phyloP scores from a whole-genome alignment of 1,140 invertebrate species.

The Drosophila kurseongensis region DNA sequence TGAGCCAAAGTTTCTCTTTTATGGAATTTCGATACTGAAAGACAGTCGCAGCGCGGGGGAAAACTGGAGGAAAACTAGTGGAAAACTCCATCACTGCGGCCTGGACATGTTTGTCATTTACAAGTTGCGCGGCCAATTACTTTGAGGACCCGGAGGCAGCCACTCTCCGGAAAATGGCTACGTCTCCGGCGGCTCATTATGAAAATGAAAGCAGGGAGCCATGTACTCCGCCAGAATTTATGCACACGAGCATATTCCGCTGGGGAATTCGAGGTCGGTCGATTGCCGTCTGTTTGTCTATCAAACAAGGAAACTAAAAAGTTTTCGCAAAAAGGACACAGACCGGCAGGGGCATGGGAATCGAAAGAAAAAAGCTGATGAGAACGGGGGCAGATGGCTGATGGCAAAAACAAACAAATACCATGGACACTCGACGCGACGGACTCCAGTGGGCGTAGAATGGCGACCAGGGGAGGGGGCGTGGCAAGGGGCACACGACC shows the following conservation, averaged over 20 bases:
- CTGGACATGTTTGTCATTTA: slow-evolving; percentile 59
- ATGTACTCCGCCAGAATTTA: slow-evolving; percentile 64
- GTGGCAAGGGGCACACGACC: slow-evolving; percentile 62
- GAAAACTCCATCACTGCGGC: slow-evolving; percentile 21
- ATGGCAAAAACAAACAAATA: slow-evolving; percentile 69
- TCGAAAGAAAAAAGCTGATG: slow-evolving; percentile 37
- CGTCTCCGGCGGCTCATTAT: slow-evolving; percentile 63
- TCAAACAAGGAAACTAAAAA: slow-evolving; percentile 75
- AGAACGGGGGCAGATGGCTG: slow-evolving; percentile 41
- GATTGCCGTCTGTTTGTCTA: slow-evolving; percentile 57
- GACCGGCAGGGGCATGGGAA: slow-evolving; percentile 3
- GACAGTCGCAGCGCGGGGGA: slow-evolving; percentile 18
- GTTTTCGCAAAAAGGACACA: slow-evolving; percentile 68
- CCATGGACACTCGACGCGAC: slow-evolving; percentile 59
- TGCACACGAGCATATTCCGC: slow-evolving; percentile 75
- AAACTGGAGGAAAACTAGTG: slow-evolving; percentile 21
- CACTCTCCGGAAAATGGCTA: slow-evolving; percentile 30
- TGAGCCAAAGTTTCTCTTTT: slow-evolving; percentile 78
- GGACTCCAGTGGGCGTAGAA: slow-evolving; percentile 40
- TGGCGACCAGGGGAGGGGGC: slow-evolving; percentile 22
- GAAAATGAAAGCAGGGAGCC: slow-evolving; percentile 67
- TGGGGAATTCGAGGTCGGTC: slow-evolving; percentile 61
- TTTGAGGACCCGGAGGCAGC: slow-evolving; percentile 35
- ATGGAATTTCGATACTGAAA: slow-evolving; percentile 64
- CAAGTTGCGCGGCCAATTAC: slow-evolving; percentile 61